Evolutionary conservation across 2,888 invertebrate species (phyloP), one percentile per base, ranked within the genome.

Genomic region (Tenodera sinensis): DNA sequence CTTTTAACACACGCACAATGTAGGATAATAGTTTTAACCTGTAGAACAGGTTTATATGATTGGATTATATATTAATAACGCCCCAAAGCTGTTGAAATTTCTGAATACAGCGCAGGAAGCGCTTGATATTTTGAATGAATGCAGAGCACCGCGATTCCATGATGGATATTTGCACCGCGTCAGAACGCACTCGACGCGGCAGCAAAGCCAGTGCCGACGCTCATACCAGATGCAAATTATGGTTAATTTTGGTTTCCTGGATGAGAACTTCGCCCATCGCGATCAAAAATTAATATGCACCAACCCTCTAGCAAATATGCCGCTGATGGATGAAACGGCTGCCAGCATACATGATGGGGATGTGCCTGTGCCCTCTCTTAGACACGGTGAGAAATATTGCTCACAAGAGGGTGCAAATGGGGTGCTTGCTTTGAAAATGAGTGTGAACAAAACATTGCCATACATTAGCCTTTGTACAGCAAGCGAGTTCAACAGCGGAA

Each of bases 221-320:
- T n/a, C 87, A 82, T 82, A 83, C 87, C 30, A 27, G 34, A 34
- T 87, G 83, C 42, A 83, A 83, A 87, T 87, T 87, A 83, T 87
- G 87, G 87, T 87, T 87, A 87, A 87, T 87, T 83, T 87, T 34
- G 87, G 87, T 86, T 30, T 86, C 54, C 54, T 71, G 54, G 54
- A 71, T 71, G 54, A 71, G 54, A 71, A 71, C 54, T 71, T 20
- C 54, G 54, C 54, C 54, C 54, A 71, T 71, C 54, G 54, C 54
- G 54, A 71, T 71, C 54, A 71, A 71, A 71, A 71, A 71, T 71
- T 71, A 71, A 71, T 71, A 71, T 71, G 54, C 54, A 25, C 54
- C 54, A 71, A 71, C 54, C 54, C 54, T 71, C 54, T 71, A 71
- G 54, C 54, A 71, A 71, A 71, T 71, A 71, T 71, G 54, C 54